Evolutionary conservation across 1,140 invertebrate species (phyloP), one percentile per base, ranked within the genome.

Genomic region (Orius insidiosus): DNA sequence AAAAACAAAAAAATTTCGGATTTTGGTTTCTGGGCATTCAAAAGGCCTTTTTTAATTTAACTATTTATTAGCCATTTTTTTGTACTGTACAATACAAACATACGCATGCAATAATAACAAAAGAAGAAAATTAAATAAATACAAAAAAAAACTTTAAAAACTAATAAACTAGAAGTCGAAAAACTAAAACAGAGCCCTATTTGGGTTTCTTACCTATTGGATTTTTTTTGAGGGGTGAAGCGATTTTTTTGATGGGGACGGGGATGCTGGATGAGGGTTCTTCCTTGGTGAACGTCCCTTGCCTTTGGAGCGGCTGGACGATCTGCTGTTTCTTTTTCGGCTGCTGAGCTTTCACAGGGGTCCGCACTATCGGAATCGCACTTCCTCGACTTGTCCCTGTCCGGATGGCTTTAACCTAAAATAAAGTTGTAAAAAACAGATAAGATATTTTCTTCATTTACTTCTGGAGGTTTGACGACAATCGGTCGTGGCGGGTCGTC

Each of bases 331-430:
- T 31, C 30, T 51, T 51, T 31, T 45, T 51, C 15, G 48, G 35
- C 38, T 47, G 31, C 16, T 33, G 15, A 19, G 10, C 43, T 52
- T 54, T 52, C 35, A 36, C 38, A 39, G 31, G 43, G 47, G 30
- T 16, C 15, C 42, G 46, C 24, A 53, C 51, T 4, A 55, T 50
- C n/a, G 52, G 56, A 46, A 51, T 55, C 2, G 50, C 34, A 49
- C 51, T 54, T 0, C 36, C 10, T 13, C 48, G 24, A 58, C 81
- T 87, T 54, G 83, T 74, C 39, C 79, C 63, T 0, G 85, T 85
- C 41, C 85, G 66, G 19, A 92, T 73, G 1, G 61, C 69, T 61
- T 87, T 88, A 0, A 64, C 63, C 52, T 63, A 34, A 8, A 41
- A 45, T 1, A 33, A 14, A 9, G 35, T 37, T 37, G 5, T 15